A percentile compares a stretch with the other conserved stretches of the same genome.
Conservation (phyloP, 2,797 vertebrate genomes). For the Catostomus latipinnis region DNA sequence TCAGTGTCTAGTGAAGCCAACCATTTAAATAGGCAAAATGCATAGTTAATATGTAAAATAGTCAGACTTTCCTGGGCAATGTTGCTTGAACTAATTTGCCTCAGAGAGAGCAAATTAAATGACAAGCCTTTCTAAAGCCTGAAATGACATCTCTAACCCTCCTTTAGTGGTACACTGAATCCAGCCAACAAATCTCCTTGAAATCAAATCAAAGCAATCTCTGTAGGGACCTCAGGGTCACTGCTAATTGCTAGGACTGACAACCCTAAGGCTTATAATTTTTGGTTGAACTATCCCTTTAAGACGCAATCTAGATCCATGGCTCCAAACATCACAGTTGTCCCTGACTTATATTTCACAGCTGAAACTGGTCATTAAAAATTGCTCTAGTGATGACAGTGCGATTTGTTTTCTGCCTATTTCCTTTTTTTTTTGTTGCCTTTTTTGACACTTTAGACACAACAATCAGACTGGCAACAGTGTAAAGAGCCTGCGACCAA, state of each 20-base stretch:
- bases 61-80: constrained; percentile 21
- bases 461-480: constrained; percentile 9
- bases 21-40: constrained; percentile 7
- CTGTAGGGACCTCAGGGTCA: constrained; percentile 32
- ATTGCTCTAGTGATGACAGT: not conserved
- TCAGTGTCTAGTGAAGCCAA: not conserved
- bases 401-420: not conserved
- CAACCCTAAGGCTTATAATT: too few relatives aligned
- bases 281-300: too few relatives aligned
- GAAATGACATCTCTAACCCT: constrained; percentile 40
- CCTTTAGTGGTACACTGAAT: constrained; percentile 35
- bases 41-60: constrained; percentile 25
- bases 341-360: not conserved
- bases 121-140: constrained; percentile 41
- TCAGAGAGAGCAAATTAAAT: constrained; percentile 41
- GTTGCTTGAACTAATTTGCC: constrained; percentile 36
- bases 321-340: not conserved
- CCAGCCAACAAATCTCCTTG: constrained; percentile 44
- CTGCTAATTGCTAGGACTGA: not conserved
- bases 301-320: constrained; percentile 1
- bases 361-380: constrained; percentile 6
- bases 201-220: constrained; percentile 47
- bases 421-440: not conserved
- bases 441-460: constrained; percentile 17
- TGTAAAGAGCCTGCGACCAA: constrained; percentile 31